These are phyloP conservation scores for Coluber constrictor DNA, from an alignment of 2,797 vertebrate species.

Conservation along the genomic window DNA sequence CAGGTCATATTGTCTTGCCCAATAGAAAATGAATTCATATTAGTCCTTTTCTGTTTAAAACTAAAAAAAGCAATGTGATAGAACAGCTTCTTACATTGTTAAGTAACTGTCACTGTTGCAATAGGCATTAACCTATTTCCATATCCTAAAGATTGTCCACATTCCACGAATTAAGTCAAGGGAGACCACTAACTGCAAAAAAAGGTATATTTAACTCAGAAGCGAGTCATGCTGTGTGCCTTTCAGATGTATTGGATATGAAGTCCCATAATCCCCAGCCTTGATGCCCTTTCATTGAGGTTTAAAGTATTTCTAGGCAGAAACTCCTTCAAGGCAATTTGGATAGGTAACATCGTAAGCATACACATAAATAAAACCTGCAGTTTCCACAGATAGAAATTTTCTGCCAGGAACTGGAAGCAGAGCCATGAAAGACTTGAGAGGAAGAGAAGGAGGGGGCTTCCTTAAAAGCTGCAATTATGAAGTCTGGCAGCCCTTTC, in stretches of 20 bases:
- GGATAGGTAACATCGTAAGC: background rate
- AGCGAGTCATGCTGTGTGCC: background rate
- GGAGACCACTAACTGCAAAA: no score
- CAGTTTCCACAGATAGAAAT: background rate
- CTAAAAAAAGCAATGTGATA: background rate
- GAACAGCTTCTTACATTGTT: background rate
- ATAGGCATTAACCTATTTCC: background rate
- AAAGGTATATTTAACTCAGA: background rate
- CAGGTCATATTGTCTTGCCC: constrained; percentile 71
- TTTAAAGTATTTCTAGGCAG: background rate
- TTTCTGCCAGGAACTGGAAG: background rate
- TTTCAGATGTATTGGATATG: background rate
- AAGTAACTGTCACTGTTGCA: background rate
- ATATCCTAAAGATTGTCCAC: background rate
- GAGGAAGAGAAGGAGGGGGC: background rate
- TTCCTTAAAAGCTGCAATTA: background rate
- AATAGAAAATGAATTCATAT: constrained; percentile 67
- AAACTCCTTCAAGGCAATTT: background rate
- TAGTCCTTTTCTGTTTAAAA: constrained; percentile 64
- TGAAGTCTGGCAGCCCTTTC: background rate
- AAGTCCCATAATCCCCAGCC: background rate
- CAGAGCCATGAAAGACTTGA: background rate
- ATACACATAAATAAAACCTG: background rate
- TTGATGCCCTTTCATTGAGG: background rate
- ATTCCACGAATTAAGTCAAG: background rate